Conservation (phyloP, 2,113 vertebrate genomes). For the Proteles cristata region DNA sequence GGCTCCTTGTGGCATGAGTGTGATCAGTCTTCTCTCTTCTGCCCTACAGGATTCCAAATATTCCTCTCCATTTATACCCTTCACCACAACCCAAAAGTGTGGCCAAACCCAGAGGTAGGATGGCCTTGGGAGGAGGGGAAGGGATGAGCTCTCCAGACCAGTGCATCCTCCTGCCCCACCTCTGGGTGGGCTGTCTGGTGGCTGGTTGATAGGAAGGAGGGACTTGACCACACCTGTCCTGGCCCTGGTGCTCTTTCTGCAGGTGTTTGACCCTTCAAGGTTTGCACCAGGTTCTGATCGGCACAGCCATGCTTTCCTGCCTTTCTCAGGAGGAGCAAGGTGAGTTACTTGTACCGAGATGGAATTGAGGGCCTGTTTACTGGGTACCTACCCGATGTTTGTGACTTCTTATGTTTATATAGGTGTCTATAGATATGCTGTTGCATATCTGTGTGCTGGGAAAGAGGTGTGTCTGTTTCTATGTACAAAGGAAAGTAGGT, state of each 20-base stretch:
- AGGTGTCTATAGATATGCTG: not conserved
- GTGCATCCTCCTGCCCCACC: accelerated
- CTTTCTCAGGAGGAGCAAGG: conserved; percentile 86
- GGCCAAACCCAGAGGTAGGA: conserved; percentile 87
- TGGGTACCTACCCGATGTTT: not conserved
- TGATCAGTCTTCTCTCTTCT: not conserved
- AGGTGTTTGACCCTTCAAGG: conserved; percentile 89
- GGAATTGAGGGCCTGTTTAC: not conserved
- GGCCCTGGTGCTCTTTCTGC: not conserved
- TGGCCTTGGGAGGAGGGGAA: not conserved
- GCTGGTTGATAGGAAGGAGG: not conserved
- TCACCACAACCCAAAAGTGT: conserved; percentile 87
- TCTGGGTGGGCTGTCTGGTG: not conserved
- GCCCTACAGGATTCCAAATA: conserved; percentile 65
- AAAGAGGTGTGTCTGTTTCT: not conserved
- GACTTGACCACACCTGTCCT: not conserved
- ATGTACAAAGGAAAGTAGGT: not conserved
- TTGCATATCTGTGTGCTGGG: not conserved
- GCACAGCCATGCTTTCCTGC: conserved; percentile 89
- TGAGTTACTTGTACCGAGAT: not conserved
- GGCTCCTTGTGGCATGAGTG: accelerated
- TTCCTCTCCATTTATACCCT: conserved; percentile 84
- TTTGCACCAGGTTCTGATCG: conserved; percentile 83
- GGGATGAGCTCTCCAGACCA: not conserved
- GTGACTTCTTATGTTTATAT: not conserved